Base-by-base conservation (phyloP, 1,140 invertebrate genomes). In the Aculops lycopersici region DNA sequence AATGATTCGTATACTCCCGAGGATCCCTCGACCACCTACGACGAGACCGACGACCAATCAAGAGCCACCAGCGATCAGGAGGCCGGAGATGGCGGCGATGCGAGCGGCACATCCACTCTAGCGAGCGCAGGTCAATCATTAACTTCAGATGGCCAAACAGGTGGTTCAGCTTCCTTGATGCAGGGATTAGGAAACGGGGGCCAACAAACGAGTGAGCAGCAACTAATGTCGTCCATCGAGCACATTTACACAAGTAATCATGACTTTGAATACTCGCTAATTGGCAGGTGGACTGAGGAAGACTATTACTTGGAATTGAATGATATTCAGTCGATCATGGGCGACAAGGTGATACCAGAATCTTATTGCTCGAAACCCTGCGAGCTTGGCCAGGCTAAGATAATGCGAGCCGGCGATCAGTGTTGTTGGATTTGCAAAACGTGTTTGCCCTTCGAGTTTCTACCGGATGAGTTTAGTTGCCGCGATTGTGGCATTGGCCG, bases 321-420 rank as follows among this genome's bases (percentile, higher is more conserved):
- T 17, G 57, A 64, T 20, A 51, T 71, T 24, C 35, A 39, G 15
- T 43, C 45, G 41, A 45, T 41, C 17, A 31, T 17, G 4, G 47
- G 42, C 4, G 36, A 20, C 1, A 36, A 36, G 42, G 49, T 35
- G 44, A 55, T 63, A 36, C 67, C 66, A 16, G 61, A 59, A 31
- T 70, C 68, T 2, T 67, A 70, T 2, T 70, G 69, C 48, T 70
- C 69, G 13, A 49, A 67, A 24, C 68, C 71, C 21, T 71, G 72
- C 49, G 60, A 62, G 45, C 60, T 63, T 43, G 68, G 68, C 39
- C 66, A 71, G 61, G 67, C 71, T 42, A 73, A 72, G 55, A 71
- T 60, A 4, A 53, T 72, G 50, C 68, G 71, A 55, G 39, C 51
- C 40, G 54, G 54, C 3, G 64, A 62, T 44, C 42, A 46, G 4